Evolutionary conservation across 2,113 vertebrate species (phyloP).

Genomic region (Silurus glanis): DNA sequence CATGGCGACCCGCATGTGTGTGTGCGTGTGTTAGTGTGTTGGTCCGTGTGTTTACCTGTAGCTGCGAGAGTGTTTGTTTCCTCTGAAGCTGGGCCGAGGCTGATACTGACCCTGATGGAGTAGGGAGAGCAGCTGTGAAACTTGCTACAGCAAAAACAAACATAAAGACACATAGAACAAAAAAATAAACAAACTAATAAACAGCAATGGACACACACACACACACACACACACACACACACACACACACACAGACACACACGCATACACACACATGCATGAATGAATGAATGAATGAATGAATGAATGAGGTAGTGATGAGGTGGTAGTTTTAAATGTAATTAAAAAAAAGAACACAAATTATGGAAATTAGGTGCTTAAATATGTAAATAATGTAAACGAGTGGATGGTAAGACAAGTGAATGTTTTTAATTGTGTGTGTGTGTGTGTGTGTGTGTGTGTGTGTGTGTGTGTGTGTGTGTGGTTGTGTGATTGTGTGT

Average conservation of each 20-base stretch:
- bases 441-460: neutral
- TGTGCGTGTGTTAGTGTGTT: conserved; percentile 23
- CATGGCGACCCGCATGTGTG: conserved; percentile 21
- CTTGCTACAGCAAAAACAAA: conserved; percentile 83
- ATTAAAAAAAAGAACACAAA: conserved; percentile 12
- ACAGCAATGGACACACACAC: conserved; percentile 60
- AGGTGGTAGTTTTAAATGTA: neutral
- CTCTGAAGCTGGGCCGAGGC: conserved; percentile 98
- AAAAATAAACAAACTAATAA: conserved; percentile 56
- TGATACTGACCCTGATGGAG: conserved; percentile 99
- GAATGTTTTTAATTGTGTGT: neutral
- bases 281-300: conserved; percentile 5
- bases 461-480: neutral
- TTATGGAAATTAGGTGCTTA: neutral
- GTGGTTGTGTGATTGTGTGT: conserved; percentile 5
- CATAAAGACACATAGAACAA: conserved; percentile 61
- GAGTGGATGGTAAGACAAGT: neutral
- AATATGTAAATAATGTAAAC: neutral
- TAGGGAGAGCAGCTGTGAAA: conserved; percentile 98
- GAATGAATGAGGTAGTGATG: neutral
- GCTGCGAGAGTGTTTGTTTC: conserved; percentile 98
- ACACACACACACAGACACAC: conserved; percentile 30
- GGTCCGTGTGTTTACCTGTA: conserved; percentile 85
- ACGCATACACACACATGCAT: conserved; percentile 24
- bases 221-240: conserved; percentile 43